Percentiles rank a stretch among this genome's conserved stretches.
Conservation (phyloP, 2,113 vertebrate species). For the Mesocricetus auratus region DNA sequence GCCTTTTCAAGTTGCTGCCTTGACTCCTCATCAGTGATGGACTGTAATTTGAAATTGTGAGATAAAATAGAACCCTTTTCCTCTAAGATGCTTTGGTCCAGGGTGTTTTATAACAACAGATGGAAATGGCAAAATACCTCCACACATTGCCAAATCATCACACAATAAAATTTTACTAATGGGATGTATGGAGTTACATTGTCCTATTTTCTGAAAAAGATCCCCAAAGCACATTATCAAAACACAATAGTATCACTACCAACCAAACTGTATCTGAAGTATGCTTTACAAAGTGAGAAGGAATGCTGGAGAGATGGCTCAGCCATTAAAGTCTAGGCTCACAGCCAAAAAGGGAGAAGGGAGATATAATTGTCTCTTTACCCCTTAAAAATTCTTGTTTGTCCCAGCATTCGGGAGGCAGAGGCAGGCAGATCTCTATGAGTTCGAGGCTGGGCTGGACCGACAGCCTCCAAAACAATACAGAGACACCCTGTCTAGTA, state of each 20-base stretch:
- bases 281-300: neutral
- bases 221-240: neutral
- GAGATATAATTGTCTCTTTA: neutral
- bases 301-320: no score
- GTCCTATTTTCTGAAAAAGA: neutral
- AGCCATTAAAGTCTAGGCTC: no score
- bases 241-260: neutral
- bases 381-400: neutral
- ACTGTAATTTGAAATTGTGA: neutral
- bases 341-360: neutral
- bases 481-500: no score
- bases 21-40: neutral
- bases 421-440: no score
- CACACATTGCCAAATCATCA: neutral
- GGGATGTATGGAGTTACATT: neutral
- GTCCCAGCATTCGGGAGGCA: no score
- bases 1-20: neutral
- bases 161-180: neutral
- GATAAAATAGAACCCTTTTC: neutral
- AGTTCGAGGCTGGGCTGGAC: no score
- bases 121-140: neutral
- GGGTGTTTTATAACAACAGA: neutral
- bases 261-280: slow-evolving; percentile 7
- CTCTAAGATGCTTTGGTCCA: neutral
- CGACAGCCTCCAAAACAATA: no score